Evolutionary conservation across 1,140 invertebrate species (phyloP).

Genomic region (Drosophila watanabei): DNA sequence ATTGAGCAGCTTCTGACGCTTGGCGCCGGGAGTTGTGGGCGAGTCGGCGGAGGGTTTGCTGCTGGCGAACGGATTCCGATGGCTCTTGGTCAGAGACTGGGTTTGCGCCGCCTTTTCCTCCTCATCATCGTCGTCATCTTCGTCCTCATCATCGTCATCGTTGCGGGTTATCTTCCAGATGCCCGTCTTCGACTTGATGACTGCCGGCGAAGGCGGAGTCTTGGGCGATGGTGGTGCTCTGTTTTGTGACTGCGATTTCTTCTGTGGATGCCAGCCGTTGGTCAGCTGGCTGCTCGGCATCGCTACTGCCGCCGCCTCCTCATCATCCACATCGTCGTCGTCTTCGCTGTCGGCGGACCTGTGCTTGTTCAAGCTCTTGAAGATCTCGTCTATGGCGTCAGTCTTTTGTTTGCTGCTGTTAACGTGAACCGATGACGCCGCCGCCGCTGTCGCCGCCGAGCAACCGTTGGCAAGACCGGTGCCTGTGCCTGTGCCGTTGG

Average conservation of each 20-base stretch:
- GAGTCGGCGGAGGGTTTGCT: conserved; percentile 82
- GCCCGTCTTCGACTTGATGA: conserved; percentile 84
- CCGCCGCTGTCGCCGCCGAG: background rate
- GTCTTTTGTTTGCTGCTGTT: conserved; percentile 78
- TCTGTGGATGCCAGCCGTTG: conserved; percentile 49
- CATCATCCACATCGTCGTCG: conserved; percentile 33
- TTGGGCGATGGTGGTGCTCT: conserved; percentile 67
- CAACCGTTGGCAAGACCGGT: conserved; percentile 29
- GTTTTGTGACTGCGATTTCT: conserved; percentile 51
- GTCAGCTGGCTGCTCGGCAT: conserved; percentile 34
- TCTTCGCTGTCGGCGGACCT: conserved; percentile 39
- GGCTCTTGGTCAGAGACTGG: conserved; percentile 41
- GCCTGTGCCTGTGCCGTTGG: conserved; percentile 23
- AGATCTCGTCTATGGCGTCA: conserved; percentile 82
- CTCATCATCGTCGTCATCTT: conserved; percentile 19
- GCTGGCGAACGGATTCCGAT: conserved; percentile 83
- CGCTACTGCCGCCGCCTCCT: background rate
- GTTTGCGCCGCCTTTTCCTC: conserved; percentile 42
- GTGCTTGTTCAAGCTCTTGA: conserved; percentile 73
- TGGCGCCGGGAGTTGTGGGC: conserved; percentile 44
- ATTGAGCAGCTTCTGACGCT: conserved; percentile 72
- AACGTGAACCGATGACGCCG: conserved; percentile 57
- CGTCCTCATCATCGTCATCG: conserved; percentile 38
- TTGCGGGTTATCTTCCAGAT: conserved; percentile 79
- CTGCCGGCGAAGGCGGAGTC: conserved; percentile 81